A percentile compares a stretch with the other conserved stretches of the same genome.
Evolutionary conservation across 2,888 invertebrate species (phyloP).

Genomic region (Pocota personata): DNA sequence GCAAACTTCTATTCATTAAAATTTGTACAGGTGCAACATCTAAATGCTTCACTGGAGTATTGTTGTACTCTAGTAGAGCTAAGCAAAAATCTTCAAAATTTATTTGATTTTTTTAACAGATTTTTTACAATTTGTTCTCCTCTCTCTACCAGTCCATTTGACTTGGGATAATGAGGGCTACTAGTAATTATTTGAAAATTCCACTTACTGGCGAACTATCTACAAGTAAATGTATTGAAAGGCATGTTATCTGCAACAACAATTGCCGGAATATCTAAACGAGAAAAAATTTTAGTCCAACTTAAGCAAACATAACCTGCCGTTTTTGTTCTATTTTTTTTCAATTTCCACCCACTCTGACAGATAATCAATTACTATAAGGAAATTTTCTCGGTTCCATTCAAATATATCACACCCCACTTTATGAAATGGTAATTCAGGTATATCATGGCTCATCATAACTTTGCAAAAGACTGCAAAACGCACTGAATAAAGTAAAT

Average conservation of each 20-base stretch:
- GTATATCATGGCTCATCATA: too few species aligned
- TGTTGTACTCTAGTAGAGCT: slow-evolving; percentile 11
- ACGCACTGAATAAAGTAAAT: too few species aligned
- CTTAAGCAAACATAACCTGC: background rate
- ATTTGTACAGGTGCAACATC: slow-evolving; percentile 5
- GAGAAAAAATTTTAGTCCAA: slow-evolving; percentile 1
- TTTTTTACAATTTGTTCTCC: slow-evolving; percentile 12
- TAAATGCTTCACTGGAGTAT: slow-evolving; percentile 10
- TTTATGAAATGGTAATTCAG: too few species aligned
- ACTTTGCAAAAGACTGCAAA: too few species aligned
- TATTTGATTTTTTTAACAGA: background rate
- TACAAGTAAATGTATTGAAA: background rate
- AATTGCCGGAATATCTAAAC: slow-evolving; percentile 15
- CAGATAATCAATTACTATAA: background rate
- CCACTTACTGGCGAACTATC: slow-evolving; percentile 6
- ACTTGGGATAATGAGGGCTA: slow-evolving; percentile 22
- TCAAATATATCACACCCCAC: too few species aligned
- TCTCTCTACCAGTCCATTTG: slow-evolving; percentile 23
- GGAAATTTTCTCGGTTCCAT: too few species aligned
- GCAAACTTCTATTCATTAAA: slow-evolving; percentile 15
- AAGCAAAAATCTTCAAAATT: slow-evolving; percentile 1
- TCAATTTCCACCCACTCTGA: slow-evolving; percentile 6
- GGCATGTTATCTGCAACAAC: slow-evolving; percentile 29
- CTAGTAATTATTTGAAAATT: slow-evolving; percentile 11
- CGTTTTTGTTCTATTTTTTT: background rate